These are phyloP conservation scores for Plutomurus gul DNA, from an alignment of 1,140 invertebrate genomes.

Conservation along the genomic window DNA sequence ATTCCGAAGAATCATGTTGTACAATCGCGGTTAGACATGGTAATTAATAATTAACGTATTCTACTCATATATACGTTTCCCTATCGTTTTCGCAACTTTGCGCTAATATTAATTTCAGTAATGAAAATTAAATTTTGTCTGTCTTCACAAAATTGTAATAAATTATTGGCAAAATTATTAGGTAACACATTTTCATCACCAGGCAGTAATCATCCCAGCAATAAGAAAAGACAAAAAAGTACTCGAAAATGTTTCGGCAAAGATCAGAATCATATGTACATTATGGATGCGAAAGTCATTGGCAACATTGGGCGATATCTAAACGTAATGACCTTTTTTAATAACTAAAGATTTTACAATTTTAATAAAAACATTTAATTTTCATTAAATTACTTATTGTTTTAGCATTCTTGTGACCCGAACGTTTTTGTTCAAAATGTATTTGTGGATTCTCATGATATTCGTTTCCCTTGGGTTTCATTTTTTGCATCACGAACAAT, in stretches of 20 bases:
- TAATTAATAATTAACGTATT: too few relatives aligned
- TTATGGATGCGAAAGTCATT: slow-evolving; percentile 94
- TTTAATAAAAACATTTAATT: neutral
- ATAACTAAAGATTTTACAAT: neutral
- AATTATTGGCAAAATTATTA: too few relatives aligned
- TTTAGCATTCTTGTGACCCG: slow-evolving; percentile 82
- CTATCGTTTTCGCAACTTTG: too few relatives aligned
- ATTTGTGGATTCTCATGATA: slow-evolving; percentile 95
- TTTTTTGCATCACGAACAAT: slow-evolving; percentile 90
- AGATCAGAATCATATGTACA: slow-evolving; percentile 76
- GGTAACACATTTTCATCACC: too few relatives aligned
- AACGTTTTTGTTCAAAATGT: slow-evolving; percentile 98
- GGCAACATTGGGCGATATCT: slow-evolving; percentile 95
- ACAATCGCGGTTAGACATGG: too few relatives aligned
- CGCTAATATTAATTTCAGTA: too few relatives aligned
- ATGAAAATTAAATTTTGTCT: too few relatives aligned
- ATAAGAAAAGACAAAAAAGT: neutral
- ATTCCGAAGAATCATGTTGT: neutral
- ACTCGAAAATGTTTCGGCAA: slow-evolving; percentile 55
- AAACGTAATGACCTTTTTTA: slow-evolving; percentile 62
- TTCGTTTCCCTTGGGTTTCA: slow-evolving; percentile 94
- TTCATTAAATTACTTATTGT: neutral
- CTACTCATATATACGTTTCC: too few relatives aligned
- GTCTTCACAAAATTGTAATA: too few relatives aligned
- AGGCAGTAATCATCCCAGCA: neutral